phyloP scores from a whole-genome alignment of 2,797 vertebrate genomes.

The Tokudaia tokunoshimensis region DNA sequence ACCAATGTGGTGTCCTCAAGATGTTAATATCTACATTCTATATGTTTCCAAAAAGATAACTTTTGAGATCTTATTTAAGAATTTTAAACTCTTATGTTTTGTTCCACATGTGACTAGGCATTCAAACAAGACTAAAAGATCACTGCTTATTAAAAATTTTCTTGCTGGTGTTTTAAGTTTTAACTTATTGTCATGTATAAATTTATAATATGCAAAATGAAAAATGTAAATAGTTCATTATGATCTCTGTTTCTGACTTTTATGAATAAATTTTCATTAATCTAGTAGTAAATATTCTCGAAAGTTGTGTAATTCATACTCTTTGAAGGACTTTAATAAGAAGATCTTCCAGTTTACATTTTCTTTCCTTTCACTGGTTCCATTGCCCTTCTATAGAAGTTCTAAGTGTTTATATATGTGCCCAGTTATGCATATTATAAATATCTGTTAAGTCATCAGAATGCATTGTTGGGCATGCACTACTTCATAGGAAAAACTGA shows the following conservation, averaged over 20 bases:
- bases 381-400: slow-evolving; percentile 34
- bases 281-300: slow-evolving; percentile 52
- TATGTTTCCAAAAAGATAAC: background rate
- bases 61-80: slow-evolving; percentile 22
- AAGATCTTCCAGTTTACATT: slow-evolving; percentile 65
- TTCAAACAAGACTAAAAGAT: slow-evolving; percentile 65
- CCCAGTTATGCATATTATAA: slow-evolving; percentile 68
- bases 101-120: slow-evolving; percentile 4
- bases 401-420: slow-evolving; percentile 69
- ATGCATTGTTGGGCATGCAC: slow-evolving; percentile 23
- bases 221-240: slow-evolving; percentile 73
- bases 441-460: slow-evolving; percentile 62
- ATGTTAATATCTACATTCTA: background rate
- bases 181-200: slow-evolving; percentile 54
- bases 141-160: slow-evolving; percentile 58
- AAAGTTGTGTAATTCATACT: slow-evolving; percentile 67
- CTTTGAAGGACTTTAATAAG: slow-evolving; percentile 62
- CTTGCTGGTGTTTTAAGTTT: slow-evolving; percentile 55
- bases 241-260: slow-evolving; percentile 70
- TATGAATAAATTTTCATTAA: slow-evolving; percentile 81
- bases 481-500: slow-evolving; percentile 65
- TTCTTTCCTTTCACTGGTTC: slow-evolving; percentile 34
- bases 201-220: slow-evolving; percentile 67
- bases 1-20: background rate
- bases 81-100: slow-evolving; percentile 31